phyloP scores from a whole-genome alignment of 2,888 invertebrate species.

The Iphiclides podalirius region DNA sequence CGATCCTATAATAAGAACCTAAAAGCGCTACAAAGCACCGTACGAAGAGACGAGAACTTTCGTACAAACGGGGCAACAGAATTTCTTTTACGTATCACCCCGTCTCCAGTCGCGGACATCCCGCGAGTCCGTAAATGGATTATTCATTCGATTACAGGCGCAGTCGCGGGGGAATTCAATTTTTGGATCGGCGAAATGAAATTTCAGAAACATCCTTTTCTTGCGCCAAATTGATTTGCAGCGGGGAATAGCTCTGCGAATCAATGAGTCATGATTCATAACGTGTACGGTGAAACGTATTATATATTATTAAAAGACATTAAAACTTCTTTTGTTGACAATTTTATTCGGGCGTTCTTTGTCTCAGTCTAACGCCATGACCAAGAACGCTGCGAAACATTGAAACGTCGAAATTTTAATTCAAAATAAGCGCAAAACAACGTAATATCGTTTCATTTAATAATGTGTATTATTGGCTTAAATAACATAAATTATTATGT shows the following conservation, averaged over 20 bases:
- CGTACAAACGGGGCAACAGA: neutral
- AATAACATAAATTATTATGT: too few species aligned
- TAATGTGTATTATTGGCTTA: too few species aligned
- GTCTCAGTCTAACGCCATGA: too few species aligned
- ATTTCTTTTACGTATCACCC: slow-evolving; percentile 29
- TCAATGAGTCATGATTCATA: neutral
- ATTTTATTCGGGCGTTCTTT: too few species aligned
- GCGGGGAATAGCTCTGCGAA: slow-evolving; percentile 31
- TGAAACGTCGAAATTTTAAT: too few species aligned
- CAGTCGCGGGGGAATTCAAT: slow-evolving; percentile 70
- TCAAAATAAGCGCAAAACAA: too few species aligned
- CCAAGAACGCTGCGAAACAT: too few species aligned
- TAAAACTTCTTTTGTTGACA: too few species aligned
- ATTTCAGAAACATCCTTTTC: slow-evolving; percentile 58
- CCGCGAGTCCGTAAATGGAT: slow-evolving; percentile 56
- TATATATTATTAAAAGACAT: neutral
- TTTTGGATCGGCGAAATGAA: slow-evolving; percentile 61
- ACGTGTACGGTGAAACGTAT: slow-evolving; percentile 30
- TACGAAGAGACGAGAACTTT: too few species aligned
- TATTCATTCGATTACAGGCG: slow-evolving; percentile 72
- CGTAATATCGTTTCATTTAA: too few species aligned
- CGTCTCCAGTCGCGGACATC: slow-evolving; percentile 37
- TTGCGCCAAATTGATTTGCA: slow-evolving; percentile 60
- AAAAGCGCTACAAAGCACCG: too few species aligned
- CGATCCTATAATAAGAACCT: too few species aligned